Evolutionary conservation across 2,113 vertebrate species (phyloP).

Genomic region (Todiramphus saurophagus): DNA sequence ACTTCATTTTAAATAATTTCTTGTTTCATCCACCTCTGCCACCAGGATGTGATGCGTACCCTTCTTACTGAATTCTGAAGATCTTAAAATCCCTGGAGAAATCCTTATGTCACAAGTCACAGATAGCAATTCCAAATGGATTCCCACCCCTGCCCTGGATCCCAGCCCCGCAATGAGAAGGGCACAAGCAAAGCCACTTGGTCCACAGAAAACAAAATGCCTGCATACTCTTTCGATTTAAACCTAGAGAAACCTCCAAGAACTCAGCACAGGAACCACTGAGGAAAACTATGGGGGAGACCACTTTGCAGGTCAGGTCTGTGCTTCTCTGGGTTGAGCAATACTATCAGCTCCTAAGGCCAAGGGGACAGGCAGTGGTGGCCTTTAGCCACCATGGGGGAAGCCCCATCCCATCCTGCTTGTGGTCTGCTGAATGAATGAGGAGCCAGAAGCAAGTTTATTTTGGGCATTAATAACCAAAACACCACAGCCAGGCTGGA

Average conservation of each 20-base stretch:
- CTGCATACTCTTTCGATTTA: neutral
- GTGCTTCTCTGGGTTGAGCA: too few relatives aligned
- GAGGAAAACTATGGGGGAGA: neutral
- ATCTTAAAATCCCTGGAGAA: neutral
- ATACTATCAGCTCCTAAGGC: neutral
- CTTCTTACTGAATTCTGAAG: neutral
- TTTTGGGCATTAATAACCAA: neutral
- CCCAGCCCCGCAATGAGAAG: neutral
- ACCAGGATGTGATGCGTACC: rapidly evolving
- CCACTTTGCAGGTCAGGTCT: neutral
- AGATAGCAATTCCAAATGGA: neutral
- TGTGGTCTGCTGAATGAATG: neutral
- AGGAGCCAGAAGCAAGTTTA: neutral
- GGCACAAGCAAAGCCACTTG: neutral
- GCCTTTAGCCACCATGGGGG: neutral
- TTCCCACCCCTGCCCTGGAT: neutral
- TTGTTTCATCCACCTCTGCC: neutral
- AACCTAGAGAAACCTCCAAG: neutral
- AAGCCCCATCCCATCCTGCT: neutral
- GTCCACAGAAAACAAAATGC: rapidly evolving
- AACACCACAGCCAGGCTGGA: neutral
- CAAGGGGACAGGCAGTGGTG: rapidly evolving
- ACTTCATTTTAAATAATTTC: neutral
- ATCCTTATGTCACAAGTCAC: neutral
- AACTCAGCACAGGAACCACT: neutral